phyloP scores from a whole-genome alignment of 92 coral and sea anemone species.

The Porites divaricata region DNA sequence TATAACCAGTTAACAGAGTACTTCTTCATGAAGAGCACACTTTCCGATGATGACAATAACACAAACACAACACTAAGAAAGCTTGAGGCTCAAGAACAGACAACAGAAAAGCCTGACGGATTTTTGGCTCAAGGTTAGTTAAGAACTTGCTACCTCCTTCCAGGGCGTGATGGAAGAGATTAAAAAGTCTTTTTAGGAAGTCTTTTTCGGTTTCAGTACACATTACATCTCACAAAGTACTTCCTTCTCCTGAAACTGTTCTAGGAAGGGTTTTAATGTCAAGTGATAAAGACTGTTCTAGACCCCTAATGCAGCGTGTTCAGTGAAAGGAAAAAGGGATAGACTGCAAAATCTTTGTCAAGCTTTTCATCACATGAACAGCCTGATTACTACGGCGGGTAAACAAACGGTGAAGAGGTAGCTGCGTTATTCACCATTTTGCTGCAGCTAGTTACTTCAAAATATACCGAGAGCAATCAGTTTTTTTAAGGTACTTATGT shows the following conservation, averaged over 20 bases:
- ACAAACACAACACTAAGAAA: neutral
- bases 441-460: neutral
- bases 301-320: neutral
- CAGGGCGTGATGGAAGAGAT: neutral
- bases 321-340: neutral
- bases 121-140: slow-evolving; percentile 16
- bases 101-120: neutral
- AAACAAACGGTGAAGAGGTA: no score
- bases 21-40: slow-evolving; percentile 72
- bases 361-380: no score
- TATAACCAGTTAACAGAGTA: slow-evolving; percentile 78
- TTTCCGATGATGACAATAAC: slow-evolving; percentile 20
- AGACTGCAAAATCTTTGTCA: neutral
- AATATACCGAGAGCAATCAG: neutral
- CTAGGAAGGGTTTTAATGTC: neutral
- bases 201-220: neutral
- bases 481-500: neutral
- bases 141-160: neutral
- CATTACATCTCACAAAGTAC: neutral
- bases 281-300: neutral
- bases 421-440: no score
- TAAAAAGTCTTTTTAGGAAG: neutral
- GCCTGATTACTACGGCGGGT: no score
- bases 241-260: neutral
- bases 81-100: slow-evolving; percentile 6